A percentile compares a stretch with the other conserved stretches of the same genome.
phyloP scores from a whole-genome alignment of 2,113 vertebrate species.

The Prunella fulvescens region DNA sequence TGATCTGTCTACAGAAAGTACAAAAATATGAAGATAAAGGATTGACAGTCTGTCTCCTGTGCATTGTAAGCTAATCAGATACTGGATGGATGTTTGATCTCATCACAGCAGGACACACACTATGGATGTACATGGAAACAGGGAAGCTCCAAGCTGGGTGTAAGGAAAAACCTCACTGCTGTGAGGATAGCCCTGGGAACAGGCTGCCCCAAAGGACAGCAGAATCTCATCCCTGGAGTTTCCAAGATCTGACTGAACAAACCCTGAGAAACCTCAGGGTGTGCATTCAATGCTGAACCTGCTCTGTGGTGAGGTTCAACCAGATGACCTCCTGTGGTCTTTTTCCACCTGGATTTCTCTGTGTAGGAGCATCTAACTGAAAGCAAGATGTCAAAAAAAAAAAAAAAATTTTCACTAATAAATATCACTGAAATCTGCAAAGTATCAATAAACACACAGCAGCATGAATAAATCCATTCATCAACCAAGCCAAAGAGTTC shows the following conservation, averaged over 20 bases:
- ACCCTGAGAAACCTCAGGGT: background rate
- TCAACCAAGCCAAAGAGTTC: background rate
- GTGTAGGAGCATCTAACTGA: background rate
- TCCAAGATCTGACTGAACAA: background rate
- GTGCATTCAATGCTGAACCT: background rate
- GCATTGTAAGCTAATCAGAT: background rate
- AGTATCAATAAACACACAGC: background rate
- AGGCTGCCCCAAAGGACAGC: background rate
- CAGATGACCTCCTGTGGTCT: background rate
- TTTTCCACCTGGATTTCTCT: background rate
- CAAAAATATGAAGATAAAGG: background rate
- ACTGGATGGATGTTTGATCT: background rate
- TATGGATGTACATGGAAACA: accelerated
- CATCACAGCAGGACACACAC: background rate
- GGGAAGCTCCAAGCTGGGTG: background rate
- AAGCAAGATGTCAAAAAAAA: background rate
- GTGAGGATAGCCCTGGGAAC: background rate
- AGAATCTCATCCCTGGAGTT: background rate
- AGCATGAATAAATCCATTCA: background rate
- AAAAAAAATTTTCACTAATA: background rate
- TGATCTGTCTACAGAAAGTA: background rate
- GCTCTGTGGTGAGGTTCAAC: background rate
- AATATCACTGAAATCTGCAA: background rate
- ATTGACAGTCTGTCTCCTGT: background rate
- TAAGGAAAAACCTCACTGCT: background rate